A percentile compares a stretch with the other conserved stretches of the same genome.
Evolutionary conservation across 2,888 invertebrate genomes (phyloP).

Genomic region (Andricus curvator): DNA sequence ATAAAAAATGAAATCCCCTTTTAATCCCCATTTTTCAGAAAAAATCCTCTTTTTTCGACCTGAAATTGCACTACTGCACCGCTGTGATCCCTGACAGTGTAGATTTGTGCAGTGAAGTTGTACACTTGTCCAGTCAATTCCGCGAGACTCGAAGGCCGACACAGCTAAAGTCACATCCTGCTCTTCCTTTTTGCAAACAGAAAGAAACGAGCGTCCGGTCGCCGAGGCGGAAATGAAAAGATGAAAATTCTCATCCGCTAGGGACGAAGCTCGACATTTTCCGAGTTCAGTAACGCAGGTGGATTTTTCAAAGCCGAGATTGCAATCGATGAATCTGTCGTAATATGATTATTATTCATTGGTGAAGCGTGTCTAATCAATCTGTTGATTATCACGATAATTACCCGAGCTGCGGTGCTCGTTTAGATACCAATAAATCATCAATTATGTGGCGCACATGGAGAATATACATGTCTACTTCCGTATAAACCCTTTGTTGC

Average conservation of each 20-base stretch:
- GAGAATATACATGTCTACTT: not conserved
- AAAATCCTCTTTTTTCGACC: too few species aligned
- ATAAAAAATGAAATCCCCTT: too few species aligned
- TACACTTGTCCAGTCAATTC: slow-evolving; percentile 27
- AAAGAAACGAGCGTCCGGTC: slow-evolving; percentile 28
- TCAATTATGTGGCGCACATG: not conserved
- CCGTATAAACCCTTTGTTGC: not conserved
- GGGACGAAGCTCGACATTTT: not conserved
- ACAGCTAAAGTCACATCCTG: slow-evolving; percentile 28
- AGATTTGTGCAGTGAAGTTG: not conserved
- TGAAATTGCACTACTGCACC: too few species aligned
- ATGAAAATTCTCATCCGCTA: slow-evolving; percentile 36
- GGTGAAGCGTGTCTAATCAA: slow-evolving; percentile 56
- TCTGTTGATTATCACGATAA: slow-evolving; percentile 58
- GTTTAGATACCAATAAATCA: slow-evolving; percentile 9
- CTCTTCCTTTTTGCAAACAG: slow-evolving; percentile 33
- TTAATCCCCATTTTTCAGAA: too few species aligned
- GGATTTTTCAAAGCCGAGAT: slow-evolving; percentile 35
- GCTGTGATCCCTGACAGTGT: too few species aligned
- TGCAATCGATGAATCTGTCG: slow-evolving; percentile 53
- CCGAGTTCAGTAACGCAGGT: slow-evolving; percentile 7
- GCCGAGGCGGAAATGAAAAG: slow-evolving; percentile 25
- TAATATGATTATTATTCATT: slow-evolving; percentile 52
- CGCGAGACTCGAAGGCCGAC: not conserved
- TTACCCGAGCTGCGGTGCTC: slow-evolving; percentile 49